Evolutionary conservation across 2,888 invertebrate species (phyloP).

Genomic region (Rhagonycha fulva): DNA sequence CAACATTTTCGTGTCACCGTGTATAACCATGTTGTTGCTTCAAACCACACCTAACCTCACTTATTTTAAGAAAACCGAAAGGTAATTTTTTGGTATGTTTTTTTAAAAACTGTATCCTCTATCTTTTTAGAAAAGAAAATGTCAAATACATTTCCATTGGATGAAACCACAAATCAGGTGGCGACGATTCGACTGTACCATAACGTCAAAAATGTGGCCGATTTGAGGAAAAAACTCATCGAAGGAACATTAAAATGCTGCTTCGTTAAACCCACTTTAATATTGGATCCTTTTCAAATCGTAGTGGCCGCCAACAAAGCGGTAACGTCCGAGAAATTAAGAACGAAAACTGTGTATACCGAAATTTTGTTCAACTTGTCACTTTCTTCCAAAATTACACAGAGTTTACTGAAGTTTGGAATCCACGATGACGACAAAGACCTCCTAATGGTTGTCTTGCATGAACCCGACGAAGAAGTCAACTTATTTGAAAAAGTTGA

Average conservation of each 20-base stretch:
- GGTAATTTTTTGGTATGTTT: neutral
- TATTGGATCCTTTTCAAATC: slow-evolving; percentile 66
- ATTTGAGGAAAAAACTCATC: slow-evolving; percentile 61
- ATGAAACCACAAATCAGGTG: slow-evolving; percentile 39
- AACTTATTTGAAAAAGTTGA: slow-evolving; percentile 55
- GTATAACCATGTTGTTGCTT: neutral
- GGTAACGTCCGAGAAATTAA: slow-evolving; percentile 59
- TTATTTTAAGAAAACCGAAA: neutral
- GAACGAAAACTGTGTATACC: slow-evolving; percentile 65
- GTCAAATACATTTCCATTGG: slow-evolving; percentile 36
- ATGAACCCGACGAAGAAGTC: slow-evolving; percentile 49
- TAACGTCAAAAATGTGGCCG: slow-evolving; percentile 62
- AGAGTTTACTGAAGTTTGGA: slow-evolving; percentile 69
- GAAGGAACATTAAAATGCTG: slow-evolving; percentile 64
- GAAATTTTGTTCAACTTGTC: slow-evolving; percentile 74
- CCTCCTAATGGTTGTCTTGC: slow-evolving; percentile 56
- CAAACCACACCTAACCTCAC: neutral
- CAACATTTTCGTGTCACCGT: neutral
- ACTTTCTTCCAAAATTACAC: slow-evolving; percentile 69
- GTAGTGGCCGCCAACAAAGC: slow-evolving; percentile 72
- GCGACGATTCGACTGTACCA: slow-evolving; percentile 59
- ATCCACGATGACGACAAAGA: slow-evolving; percentile 57
- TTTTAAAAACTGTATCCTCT: neutral
- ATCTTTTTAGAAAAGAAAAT: slow-evolving; percentile 13
- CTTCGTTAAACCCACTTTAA: slow-evolving; percentile 63